phyloP scores from a whole-genome alignment of 2,888 invertebrate species.

The Hoplodrina ambigua region DNA sequence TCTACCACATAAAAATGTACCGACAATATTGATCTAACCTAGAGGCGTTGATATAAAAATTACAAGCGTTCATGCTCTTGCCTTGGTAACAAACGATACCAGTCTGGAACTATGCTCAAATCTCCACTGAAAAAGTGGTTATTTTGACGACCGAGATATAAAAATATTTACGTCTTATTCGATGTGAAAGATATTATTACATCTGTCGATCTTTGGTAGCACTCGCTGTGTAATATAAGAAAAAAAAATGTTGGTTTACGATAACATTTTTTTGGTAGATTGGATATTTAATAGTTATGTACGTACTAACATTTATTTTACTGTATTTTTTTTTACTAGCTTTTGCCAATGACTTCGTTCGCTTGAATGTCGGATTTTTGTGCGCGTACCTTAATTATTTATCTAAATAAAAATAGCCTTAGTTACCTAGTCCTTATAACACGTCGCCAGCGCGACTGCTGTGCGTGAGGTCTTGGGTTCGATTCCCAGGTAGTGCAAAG shows the following conservation, averaged over 20 bases:
- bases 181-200: slow-evolving; percentile 35
- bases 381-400: no score
- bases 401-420: no score
- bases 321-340: not conserved
- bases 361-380: no score
- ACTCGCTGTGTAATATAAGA: slow-evolving; percentile 12
- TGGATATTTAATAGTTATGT: not conserved
- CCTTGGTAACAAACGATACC: slow-evolving; percentile 67
- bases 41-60: slow-evolving; percentile 69
- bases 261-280: slow-evolving; percentile 15
- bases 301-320: not conserved
- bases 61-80: slow-evolving; percentile 66
- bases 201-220: slow-evolving; percentile 37
- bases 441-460: no score
- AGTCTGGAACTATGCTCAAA: slow-evolving; percentile 58
- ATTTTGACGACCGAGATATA: slow-evolving; percentile 49
- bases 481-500: no score
- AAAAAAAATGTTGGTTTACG: slow-evolving; percentile 31
- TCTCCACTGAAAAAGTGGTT: slow-evolving; percentile 47
- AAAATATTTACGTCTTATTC: slow-evolving; percentile 43
- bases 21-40: slow-evolving; percentile 62
- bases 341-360: no score
- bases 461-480: no score
- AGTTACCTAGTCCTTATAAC: no score
- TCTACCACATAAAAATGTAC: slow-evolving; percentile 57